Evolutionary conservation across 2,888 invertebrate genomes (phyloP).

Genomic region (Blomia tropicalis): DNA sequence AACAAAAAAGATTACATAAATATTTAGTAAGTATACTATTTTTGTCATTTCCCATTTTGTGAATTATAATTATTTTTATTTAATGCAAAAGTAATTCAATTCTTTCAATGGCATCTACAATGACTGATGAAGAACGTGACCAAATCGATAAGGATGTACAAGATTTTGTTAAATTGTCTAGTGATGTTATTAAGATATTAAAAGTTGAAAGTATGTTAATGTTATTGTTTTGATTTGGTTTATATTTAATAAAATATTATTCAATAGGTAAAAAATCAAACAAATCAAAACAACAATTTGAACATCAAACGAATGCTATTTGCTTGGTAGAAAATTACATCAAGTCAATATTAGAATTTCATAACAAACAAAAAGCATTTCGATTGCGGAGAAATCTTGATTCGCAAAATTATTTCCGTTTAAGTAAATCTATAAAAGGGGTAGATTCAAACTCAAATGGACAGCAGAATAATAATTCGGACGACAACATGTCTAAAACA

Average conservation of each 20-base stretch:
- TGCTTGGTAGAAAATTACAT: conserved; percentile 61
- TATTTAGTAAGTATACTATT: conserved; percentile 34
- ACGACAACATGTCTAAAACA: neutral
- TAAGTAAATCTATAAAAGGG: conserved; percentile 8
- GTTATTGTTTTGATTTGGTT: conserved; percentile 10
- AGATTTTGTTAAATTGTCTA: conserved; percentile 62
- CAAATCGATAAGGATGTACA: conserved; percentile 71
- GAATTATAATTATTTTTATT: conserved; percentile 18
- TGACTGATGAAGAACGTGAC: conserved; percentile 70
- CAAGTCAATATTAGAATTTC: conserved; percentile 66
- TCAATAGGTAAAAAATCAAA: conserved; percentile 31
- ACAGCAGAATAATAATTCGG: neutral
- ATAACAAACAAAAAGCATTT: conserved; percentile 70
- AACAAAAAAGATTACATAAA: conserved; percentile 72
- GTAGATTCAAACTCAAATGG: neutral
- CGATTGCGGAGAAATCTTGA: conserved; percentile 69
- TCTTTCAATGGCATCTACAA: conserved; percentile 41
- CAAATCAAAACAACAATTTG: conserved; percentile 46
- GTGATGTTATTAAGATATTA: conserved; percentile 56
- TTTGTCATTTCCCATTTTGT: neutral
- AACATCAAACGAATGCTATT: conserved; percentile 59
- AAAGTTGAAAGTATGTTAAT: conserved; percentile 43
- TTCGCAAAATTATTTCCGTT: conserved; percentile 52
- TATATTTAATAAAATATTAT: conserved; percentile 9
- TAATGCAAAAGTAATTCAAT: conserved; percentile 25